Percentiles rank a stretch among this genome's conserved stretches.
These are phyloP conservation scores for Mesorhabditis spiculigera DNA, from an alignment of 2,888 invertebrate genomes.

Conservation along the genomic window DNA sequence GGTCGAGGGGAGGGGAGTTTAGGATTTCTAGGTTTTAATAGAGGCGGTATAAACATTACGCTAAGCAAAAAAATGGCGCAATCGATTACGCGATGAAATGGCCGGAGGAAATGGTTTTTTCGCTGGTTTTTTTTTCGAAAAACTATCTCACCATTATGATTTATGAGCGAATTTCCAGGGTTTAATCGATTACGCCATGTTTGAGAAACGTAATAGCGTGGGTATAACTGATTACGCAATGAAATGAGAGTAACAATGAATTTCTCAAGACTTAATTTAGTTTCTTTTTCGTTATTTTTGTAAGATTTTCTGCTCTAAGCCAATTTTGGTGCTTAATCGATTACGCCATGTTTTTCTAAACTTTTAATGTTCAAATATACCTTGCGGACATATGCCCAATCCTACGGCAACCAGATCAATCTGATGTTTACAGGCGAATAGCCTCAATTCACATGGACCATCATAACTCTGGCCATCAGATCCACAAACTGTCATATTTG, in stretches of 20 bases:
- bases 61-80: too few species aligned
- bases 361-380: too few species aligned
- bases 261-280: constrained; percentile 38
- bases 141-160: too few species aligned
- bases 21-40: neutral
- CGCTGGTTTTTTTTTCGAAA: too few species aligned
- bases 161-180: too few species aligned
- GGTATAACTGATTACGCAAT: too few species aligned
- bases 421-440: constrained; percentile 74
- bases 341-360: neutral
- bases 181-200: neutral
- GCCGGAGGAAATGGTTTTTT: too few species aligned
- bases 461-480: constrained; percentile 79
- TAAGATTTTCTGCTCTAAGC: neutral
- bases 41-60: too few species aligned
- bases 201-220: too few species aligned
- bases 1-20: neutral
- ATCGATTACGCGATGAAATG: too few species aligned
- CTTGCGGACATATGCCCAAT: constrained; percentile 58
- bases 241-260: constrained; percentile 18
- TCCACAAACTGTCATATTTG: constrained; percentile 70
- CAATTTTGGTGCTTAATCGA: neutral
- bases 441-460: constrained; percentile 74
- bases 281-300: constrained; percentile 40
- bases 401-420: constrained; percentile 73